These are phyloP conservation scores for Aurelia coerulea DNA, from an alignment of 30 jellyfish, hydroid and myxozoan genomes.

Conservation along the genomic window DNA sequence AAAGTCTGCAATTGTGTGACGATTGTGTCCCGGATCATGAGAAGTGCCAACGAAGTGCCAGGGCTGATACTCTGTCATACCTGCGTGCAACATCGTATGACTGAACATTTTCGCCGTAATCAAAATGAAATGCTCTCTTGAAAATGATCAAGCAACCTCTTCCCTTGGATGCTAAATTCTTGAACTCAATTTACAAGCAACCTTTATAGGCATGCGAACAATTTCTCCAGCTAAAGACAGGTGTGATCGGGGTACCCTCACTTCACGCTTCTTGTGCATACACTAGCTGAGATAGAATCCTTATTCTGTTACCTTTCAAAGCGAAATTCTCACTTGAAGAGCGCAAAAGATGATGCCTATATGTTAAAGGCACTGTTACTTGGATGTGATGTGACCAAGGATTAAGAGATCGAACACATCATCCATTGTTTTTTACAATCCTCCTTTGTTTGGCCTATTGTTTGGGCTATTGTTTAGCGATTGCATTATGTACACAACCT, in stretches of 20 bases:
- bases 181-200: too few species aligned
- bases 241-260: neutral
- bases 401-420: conserved; percentile 21
- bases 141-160: too few species aligned
- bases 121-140: too few species aligned
- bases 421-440: neutral
- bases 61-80: neutral
- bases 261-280: neutral
- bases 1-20: neutral
- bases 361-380: conserved; percentile 29
- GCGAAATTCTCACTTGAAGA: conserved; percentile 7
- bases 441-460: neutral
- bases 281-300: too few species aligned
- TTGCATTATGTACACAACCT: conserved; percentile 32
- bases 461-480: conserved; percentile 32
- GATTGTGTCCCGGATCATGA: neutral
- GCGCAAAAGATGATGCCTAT: conserved; percentile 39
- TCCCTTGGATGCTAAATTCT: too few species aligned
- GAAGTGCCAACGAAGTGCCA: neutral
- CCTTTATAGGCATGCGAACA: neutral
- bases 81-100: too few species aligned
- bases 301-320: too few species aligned
- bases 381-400: neutral
- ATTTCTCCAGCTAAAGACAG: neutral
- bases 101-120: too few species aligned